Conservation (phyloP, 2,888 invertebrate genomes). For the Acleris emargana region DNA sequence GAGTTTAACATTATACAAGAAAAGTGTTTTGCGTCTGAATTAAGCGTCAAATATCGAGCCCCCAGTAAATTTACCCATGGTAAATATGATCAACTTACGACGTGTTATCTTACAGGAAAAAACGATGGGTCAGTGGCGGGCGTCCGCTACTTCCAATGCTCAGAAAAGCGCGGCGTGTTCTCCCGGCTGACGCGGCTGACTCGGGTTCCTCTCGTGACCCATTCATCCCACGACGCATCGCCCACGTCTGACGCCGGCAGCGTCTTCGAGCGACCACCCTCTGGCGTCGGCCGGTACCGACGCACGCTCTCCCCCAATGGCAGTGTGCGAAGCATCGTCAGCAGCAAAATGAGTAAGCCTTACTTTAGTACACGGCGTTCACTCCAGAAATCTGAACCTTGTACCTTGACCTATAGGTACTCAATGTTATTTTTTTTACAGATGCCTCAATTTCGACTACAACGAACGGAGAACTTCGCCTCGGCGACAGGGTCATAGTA, state of each 20-base stretch:
- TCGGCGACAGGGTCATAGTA: conserved; percentile 96
- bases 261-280: conserved; percentile 76
- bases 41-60: too few relatives aligned
- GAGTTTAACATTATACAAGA: too few relatives aligned
- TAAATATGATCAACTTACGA: too few relatives aligned
- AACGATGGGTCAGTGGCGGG: conserved; percentile 98
- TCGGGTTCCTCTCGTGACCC: conserved; percentile 85
- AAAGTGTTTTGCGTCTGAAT: too few relatives aligned
- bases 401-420: background rate
- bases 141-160: conserved; percentile 96
- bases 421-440: conserved; percentile 43
- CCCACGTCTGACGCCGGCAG: conserved; percentile 77
- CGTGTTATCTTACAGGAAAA: conserved; percentile 87
- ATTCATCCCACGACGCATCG: conserved; percentile 76
- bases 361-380: conserved; percentile 22
- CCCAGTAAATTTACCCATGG: too few relatives aligned
- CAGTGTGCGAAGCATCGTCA: conserved; percentile 78
- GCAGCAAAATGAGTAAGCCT: conserved; percentile 81
- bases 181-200: conserved; percentile 94
- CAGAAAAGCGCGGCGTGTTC: conserved; percentile 96
- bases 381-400: background rate
- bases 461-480: conserved; percentile 85
- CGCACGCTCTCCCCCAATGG: conserved; percentile 78
- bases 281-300: conserved; percentile 70
- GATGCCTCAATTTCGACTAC: conserved; percentile 79